Base-by-base conservation (phyloP, 2,888 invertebrate species). In the Chloroclystis v-ata region DNA sequence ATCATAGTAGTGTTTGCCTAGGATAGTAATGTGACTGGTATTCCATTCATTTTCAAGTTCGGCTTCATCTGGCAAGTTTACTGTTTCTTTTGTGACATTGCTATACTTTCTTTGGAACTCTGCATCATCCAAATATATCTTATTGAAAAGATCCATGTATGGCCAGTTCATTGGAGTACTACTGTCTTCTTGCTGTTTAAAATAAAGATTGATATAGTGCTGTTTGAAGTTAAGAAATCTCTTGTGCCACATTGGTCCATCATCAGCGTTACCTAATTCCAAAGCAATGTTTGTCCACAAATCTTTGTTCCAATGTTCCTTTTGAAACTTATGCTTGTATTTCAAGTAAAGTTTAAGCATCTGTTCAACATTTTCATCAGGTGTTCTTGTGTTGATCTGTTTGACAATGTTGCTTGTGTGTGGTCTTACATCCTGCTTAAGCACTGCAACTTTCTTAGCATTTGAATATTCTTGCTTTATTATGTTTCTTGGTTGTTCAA, bases 141-240 rank as follows among this genome's bases (percentile, higher is more conserved):
- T 59, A 54, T 86, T 78, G 59, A 81, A 86, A 1, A 76, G 50
- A 6, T 65, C 60, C 69, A 82, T 75, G 37, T 87, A 87, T 0
- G 81, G 80, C 87, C 87, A 87, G 29, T 61, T 72, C 1, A 82
- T 63, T 13, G 62, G 62, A 1, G 65, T 61, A 0, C 67, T 24
- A 0, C 79, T 75, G 1, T 14, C 13, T 6, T 66, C 60, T 3
- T 67, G 58, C 28, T 72, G 66, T 50, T 79, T 86, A 8, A 74
- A 67, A 1, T 82, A 51, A 60, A 84, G 63, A 40, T 72, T 66
- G 16, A 83, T 58, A 33, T 87, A 87, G 62, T 83, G 84, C 30
- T 84, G 83, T 47, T 84, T 87, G 49, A 70, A 79, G 53, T 87
- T 87, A 1, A 82, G 52, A 42, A 84, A 87, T 0, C 84, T 62